Evolutionary conservation across 2,888 invertebrate species (phyloP).

Genomic region (Carterocephalus palaemon): DNA sequence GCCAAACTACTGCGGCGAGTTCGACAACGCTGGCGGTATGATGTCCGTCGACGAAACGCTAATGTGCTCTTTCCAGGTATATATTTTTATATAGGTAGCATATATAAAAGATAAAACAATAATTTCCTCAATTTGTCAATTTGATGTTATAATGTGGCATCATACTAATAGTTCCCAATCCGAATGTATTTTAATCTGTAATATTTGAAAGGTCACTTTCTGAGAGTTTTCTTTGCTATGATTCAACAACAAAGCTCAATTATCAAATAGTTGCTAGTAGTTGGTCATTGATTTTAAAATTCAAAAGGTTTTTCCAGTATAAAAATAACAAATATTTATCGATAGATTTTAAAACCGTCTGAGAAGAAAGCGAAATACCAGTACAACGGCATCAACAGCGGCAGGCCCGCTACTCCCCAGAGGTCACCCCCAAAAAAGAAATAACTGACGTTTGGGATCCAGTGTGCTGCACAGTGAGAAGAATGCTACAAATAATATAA

Average conservation of each 20-base stretch:
- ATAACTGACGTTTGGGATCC: slow-evolving; percentile 79
- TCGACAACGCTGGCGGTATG: slow-evolving; percentile 99
- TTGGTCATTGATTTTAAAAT: too few species aligned
- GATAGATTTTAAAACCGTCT: slow-evolving; percentile 99
- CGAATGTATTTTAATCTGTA: too few species aligned
- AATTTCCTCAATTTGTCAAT: too few species aligned
- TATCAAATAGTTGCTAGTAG: too few species aligned
- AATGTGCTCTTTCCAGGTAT: slow-evolving; percentile 99
- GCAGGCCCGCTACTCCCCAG: slow-evolving; percentile 91
- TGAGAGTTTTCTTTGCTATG: too few species aligned
- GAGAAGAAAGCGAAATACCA: slow-evolving; percentile 99
- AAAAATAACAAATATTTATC: too few species aligned
- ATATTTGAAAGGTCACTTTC: too few species aligned
- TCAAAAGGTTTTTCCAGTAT: too few species aligned
- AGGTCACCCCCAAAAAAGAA: slow-evolving; percentile 86
- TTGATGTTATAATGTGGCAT: too few species aligned
- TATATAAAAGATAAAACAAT: slow-evolving; percentile 23
- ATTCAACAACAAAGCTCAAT: too few species aligned
- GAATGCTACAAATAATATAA: slow-evolving; percentile 75
- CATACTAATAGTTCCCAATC: too few species aligned
- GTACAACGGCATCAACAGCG: slow-evolving; percentile 92
- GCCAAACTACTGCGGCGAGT: slow-evolving; percentile 98
- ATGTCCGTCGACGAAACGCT: slow-evolving; percentile 99
- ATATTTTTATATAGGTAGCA: neutral
- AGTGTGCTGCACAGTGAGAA: slow-evolving; percentile 76